A percentile compares a stretch with the other conserved stretches of the same genome.
phyloP scores from a whole-genome alignment of 2,113 vertebrate genomes.

The Prionailurus bengalensis region DNA sequence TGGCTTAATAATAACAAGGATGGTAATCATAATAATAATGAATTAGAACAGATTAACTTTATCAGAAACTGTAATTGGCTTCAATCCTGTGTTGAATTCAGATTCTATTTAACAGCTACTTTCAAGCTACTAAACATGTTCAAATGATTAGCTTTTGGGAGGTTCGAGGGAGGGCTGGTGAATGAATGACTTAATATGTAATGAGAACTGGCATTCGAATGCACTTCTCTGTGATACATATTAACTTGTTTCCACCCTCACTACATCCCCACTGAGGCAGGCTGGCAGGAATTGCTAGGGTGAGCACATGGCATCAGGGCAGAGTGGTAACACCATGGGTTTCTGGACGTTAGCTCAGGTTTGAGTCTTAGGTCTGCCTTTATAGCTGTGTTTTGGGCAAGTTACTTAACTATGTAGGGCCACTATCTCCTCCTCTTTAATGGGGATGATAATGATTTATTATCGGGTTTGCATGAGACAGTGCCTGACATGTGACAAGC shows the following conservation, averaged over 20 bases:
- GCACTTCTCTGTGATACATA: not conserved
- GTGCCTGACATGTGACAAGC: not conserved
- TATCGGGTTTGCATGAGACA: not conserved
- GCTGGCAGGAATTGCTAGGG: not conserved
- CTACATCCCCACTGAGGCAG: not conserved
- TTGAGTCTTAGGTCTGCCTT: not conserved
- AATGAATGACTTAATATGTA: slow-evolving; percentile 56
- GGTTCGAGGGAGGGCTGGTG: not conserved
- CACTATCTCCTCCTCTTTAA: not conserved
- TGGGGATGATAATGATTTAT: not conserved
- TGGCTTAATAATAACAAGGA: slow-evolving; percentile 23
- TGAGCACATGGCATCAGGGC: not conserved
- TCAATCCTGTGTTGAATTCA: slow-evolving; percentile 40
- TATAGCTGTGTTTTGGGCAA: not conserved
- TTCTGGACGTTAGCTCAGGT: not conserved
- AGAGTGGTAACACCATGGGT: not conserved
- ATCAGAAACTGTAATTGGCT: slow-evolving; percentile 56
- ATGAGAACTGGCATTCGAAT: slow-evolving; percentile 5
- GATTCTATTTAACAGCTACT: slow-evolving; percentile 57
- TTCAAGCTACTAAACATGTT: slow-evolving; percentile 51
- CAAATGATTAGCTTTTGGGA: slow-evolving; percentile 36
- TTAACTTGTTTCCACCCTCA: not conserved
- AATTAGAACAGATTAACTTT: slow-evolving; percentile 71
- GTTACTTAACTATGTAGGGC: not conserved
- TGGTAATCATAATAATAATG: not conserved